phyloP scores from a whole-genome alignment of 2,113 vertebrate genomes.

The Labeo catla region DNA sequence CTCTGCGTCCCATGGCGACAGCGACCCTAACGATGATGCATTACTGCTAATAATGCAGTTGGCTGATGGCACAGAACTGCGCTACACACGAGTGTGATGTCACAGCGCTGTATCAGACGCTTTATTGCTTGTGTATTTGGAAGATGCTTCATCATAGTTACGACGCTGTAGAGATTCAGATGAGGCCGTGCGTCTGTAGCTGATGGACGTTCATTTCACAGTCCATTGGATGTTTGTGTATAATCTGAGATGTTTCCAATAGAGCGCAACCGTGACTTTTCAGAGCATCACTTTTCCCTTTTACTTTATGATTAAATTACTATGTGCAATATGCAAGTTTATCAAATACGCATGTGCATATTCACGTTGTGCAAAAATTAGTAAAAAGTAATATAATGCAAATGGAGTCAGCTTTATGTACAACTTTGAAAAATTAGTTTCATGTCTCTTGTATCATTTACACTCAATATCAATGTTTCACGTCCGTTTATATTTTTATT shows the following conservation, averaged over 20 bases:
- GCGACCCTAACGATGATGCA: slow-evolving; percentile 3
- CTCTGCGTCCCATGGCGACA: not conserved
- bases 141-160: not conserved
- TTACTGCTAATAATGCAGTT: not conserved
- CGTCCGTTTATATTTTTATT: not conserved
- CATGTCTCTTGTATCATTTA: not conserved
- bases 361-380: too few relatives aligned
- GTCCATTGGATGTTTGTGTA: too few relatives aligned
- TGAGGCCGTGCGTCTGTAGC: not conserved
- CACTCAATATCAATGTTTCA: not conserved
- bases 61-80: not conserved
- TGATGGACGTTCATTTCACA: not conserved
- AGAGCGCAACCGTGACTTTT: too few relatives aligned
- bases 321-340: too few relatives aligned
- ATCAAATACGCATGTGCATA: too few relatives aligned
- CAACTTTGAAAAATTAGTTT: not conserved
- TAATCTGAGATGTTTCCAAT: too few relatives aligned
- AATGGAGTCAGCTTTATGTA: too few relatives aligned
- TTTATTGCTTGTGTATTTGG: not conserved
- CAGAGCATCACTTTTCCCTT: too few relatives aligned
- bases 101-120: not conserved
- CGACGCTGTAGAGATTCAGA: not conserved
- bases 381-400: too few relatives aligned
- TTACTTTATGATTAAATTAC: too few relatives aligned
- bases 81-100: not conserved